Evolutionary conservation across 1,140 invertebrate species (phyloP).

Genomic region (Ditylenchus dipsaci): DNA sequence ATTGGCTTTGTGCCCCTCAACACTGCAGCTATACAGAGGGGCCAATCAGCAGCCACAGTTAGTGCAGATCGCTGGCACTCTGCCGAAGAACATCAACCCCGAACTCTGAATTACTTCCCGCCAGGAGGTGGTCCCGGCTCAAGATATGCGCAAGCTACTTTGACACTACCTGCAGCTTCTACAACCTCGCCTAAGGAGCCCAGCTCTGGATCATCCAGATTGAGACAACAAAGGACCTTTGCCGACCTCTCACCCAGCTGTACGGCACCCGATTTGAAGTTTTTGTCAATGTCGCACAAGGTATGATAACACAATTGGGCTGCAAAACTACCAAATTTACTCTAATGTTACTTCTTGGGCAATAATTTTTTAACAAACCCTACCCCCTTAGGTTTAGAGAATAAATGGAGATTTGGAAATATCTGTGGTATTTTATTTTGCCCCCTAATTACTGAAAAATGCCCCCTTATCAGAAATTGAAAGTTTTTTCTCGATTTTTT

Average conservation of each 20-base stretch:
- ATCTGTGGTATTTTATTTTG: background rate
- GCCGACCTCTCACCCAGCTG: conserved; percentile 36
- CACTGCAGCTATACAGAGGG: conserved; percentile 45
- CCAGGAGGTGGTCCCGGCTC: conserved; percentile 15
- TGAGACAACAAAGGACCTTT: background rate
- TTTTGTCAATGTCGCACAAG: conserved; percentile 50
- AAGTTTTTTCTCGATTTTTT: too few relatives aligned
- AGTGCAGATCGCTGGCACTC: conserved; percentile 12
- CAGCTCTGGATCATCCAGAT: background rate
- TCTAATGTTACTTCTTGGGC: too few relatives aligned
- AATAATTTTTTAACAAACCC: conserved; percentile 8
- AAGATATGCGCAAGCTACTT: background rate
- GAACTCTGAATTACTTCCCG: background rate
- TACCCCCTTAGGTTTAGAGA: background rate
- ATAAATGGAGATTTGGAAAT: background rate
- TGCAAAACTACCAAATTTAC: too few relatives aligned
- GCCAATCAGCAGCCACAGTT: conserved; percentile 17
- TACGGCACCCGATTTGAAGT: conserved; percentile 51
- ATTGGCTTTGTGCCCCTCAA: conserved; percentile 46
- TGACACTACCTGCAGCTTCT: background rate
- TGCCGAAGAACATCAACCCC: background rate
- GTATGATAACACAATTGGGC: conserved; percentile 22
- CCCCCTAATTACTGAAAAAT: too few relatives aligned
- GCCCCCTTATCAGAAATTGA: too few relatives aligned
- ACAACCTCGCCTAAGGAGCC: background rate